Evolutionary conservation across 2,797 vertebrate species (phyloP), one percentile per base, ranked within the genome.

Genomic region (Kryptopterus vitreolus): DNA sequence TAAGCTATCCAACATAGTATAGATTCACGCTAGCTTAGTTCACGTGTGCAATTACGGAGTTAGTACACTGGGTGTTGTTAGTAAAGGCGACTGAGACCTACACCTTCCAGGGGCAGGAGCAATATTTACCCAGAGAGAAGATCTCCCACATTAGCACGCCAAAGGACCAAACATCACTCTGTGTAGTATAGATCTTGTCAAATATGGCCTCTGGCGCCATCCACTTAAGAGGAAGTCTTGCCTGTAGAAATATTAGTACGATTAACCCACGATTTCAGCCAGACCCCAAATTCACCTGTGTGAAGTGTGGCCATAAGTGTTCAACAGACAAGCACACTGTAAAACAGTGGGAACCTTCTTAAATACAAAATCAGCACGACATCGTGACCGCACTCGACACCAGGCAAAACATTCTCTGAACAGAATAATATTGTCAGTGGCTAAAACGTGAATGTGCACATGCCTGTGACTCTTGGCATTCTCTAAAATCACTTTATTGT

Each of bases 191-290:
- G 87, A 96, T 93, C 90, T 97, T 98, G 92, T 98, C 96, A 84
- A 98, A 98, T 88, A 98, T 98, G 78, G 96, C 96, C 88, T 98
- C 96, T 61, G 96, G 96, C 55, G 96, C 95, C 96, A 98, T 98
- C 96, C 97, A 98, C 87, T 98, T 98, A 33, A 98, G 95, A 0
- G 96, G 96, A 43, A 98, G 95, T 85, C 96, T 90, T 77, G 96
- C 96, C 96, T 98, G 81, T 77, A 59, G 73, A 84, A 26, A 82
- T 70, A 85, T 61, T 85, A 0, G 59, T 57, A 18, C 62, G 29
- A 59, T 76, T 50, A 62, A 13, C 24, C 20, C 26, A 20, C 81
- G 0, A 85, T 62, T 86, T 69, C 78, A 22, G 38, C 18, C 43
- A 80, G 53, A 20, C 20, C 55, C 24, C 66, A 55, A 55, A 69